These are phyloP conservation scores for Streptopelia turtur DNA, from an alignment of 2,797 vertebrate species.

Conservation along the genomic window DNA sequence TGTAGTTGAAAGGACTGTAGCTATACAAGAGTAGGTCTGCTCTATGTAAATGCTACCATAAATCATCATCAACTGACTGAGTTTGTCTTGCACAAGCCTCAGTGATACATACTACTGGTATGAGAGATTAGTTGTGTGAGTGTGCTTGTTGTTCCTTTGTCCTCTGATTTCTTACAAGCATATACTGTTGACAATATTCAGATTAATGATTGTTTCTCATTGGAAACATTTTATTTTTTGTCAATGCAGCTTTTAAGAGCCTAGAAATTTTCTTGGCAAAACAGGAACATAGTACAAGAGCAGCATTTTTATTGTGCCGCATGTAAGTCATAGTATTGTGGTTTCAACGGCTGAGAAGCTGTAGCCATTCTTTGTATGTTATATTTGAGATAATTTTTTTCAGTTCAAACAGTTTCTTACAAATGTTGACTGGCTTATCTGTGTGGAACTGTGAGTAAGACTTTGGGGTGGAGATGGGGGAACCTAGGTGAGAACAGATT, in stretches of 20 bases:
- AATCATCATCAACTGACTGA: background rate
- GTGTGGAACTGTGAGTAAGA: background rate
- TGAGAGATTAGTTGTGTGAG: background rate
- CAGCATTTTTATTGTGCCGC: background rate
- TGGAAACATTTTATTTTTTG: background rate
- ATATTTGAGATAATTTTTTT: background rate
- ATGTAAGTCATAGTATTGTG: background rate
- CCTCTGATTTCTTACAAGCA: background rate
- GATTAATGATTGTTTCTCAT: background rate
- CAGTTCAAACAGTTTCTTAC: background rate
- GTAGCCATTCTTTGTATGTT: background rate
- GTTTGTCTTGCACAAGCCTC: background rate
- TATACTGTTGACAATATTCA: background rate
- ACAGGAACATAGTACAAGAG: background rate
- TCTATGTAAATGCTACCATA: background rate
- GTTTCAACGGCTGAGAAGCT: background rate
- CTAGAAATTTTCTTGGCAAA: background rate
- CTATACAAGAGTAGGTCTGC: background rate
- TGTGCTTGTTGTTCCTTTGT: background rate
- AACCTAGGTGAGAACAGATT: background rate
- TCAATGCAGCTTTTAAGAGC: background rate
- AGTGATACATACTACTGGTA: background rate
- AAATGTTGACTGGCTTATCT: background rate
- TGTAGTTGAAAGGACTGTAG: background rate
- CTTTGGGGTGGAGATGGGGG: background rate